Percentiles rank a stretch among this genome's conserved stretches.
These are phyloP conservation scores for Equus przewalskii DNA, from an alignment of 2,113 vertebrate genomes.

Conservation along the genomic window DNA sequence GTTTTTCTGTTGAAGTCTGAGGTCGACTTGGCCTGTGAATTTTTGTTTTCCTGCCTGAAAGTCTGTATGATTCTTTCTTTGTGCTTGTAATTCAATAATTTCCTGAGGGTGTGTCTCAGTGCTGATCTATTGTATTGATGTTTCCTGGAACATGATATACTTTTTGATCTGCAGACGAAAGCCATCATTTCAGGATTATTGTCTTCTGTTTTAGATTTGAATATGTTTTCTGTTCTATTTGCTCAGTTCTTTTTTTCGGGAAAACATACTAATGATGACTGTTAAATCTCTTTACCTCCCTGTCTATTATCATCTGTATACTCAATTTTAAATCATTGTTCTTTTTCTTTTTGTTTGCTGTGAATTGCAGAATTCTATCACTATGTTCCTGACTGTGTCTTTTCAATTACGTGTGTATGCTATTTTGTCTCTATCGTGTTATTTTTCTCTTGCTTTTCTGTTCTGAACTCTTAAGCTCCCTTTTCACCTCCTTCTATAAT, in stretches of 20 bases:
- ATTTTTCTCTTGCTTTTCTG: not conserved
- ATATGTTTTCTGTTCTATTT: not conserved
- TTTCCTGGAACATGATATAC: not conserved
- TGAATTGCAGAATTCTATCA: not conserved
- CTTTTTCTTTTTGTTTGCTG: slow-evolving; percentile 33
- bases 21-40: too few relatives aligned
- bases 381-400: not conserved
- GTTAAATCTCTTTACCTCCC: not conserved
- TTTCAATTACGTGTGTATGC: not conserved
- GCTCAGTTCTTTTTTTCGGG: not conserved
- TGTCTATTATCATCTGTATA: not conserved
- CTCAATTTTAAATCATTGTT: slow-evolving; percentile 13
- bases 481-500: not conserved
- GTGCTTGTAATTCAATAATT: not conserved
- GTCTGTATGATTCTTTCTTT: not conserved
- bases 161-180: slow-evolving; percentile 55
- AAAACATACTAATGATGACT: not conserved
- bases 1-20: not conserved
- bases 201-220: slow-evolving; percentile 19
- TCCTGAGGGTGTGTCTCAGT: not conserved
- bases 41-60: not conserved
- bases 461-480: not conserved
- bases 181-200: not conserved
- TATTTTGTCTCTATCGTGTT: not conserved
- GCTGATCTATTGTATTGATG: not conserved